Conservation (phyloP, 1,140 invertebrate genomes). For the Tetragnatha versicolor region DNA sequence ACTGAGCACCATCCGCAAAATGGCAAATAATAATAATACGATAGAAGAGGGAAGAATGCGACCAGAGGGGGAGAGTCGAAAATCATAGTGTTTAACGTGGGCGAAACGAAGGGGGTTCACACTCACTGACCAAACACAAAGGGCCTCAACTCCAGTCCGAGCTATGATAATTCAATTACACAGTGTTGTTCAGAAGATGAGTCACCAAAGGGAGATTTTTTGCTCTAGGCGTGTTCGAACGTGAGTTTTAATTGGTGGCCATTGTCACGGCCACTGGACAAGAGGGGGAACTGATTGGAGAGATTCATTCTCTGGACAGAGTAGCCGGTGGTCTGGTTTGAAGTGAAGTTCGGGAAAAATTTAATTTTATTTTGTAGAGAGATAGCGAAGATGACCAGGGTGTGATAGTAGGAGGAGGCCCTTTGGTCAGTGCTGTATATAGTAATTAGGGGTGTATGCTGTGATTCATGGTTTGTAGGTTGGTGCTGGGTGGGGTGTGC, state of each 20-base stretch:
- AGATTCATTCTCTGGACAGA: too few relatives aligned
- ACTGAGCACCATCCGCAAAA: background rate
- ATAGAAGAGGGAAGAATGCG: background rate
- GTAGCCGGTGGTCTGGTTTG: background rate
- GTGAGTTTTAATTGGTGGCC: slow-evolving; percentile 20
- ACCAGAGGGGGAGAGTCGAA: slow-evolving; percentile 3
- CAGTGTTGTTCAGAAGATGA: slow-evolving; percentile 29
- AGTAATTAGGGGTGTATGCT: too few relatives aligned
- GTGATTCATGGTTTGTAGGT: too few relatives aligned
- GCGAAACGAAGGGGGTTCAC: background rate
- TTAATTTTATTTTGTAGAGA: too few relatives aligned
- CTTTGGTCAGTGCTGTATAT: too few relatives aligned
- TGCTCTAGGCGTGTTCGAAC: background rate
- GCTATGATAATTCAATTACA: slow-evolving; percentile 41
- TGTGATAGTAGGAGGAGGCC: too few relatives aligned
- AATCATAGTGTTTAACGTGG: slow-evolving; percentile 38
- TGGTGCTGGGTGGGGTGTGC: too few relatives aligned
- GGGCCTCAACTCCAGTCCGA: background rate
- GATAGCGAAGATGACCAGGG: too few relatives aligned
- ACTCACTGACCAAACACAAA: background rate
- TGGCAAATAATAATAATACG: slow-evolving; percentile 30
- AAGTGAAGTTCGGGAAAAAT: background rate
- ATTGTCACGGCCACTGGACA: slow-evolving; percentile 9
- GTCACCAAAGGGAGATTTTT: background rate
- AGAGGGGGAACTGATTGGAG: background rate